Evolutionary conservation across 2,888 invertebrate species (phyloP).

Genomic region (Mylabris sibirica): DNA sequence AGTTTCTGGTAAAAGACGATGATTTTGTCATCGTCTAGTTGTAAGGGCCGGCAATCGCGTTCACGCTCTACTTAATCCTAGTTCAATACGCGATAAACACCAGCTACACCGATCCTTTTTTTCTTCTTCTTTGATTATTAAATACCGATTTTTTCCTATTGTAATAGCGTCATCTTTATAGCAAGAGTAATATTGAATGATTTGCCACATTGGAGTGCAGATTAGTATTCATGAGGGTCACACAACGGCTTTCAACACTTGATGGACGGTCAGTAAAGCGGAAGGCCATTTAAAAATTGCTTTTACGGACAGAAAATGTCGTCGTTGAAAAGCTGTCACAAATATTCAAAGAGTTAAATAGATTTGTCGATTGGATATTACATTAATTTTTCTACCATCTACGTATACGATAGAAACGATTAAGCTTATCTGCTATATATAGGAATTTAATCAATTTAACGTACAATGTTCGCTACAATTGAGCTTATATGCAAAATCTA

Average conservation of each 20-base stretch:
- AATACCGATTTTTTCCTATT: not conserved
- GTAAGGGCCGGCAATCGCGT: conserved; percentile 48
- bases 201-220: not conserved
- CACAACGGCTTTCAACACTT: not conserved
- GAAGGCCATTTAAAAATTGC: not conserved
- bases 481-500: conserved; percentile 7
- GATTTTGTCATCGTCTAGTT: conserved; percentile 27
- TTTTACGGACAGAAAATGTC: not conserved
- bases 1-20: conserved; percentile 15
- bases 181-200: not conserved
- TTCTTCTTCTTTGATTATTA: not conserved
- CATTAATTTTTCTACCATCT: not conserved
- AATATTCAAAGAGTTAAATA: not conserved
- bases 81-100: conserved; percentile 42
- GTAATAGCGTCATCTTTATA: not conserved
- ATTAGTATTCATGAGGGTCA: conserved; percentile 3
- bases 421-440: not conserved
- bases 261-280: conserved; percentile 5
- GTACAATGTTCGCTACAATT: not conserved
- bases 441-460: not conserved
- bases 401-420: not conserved
- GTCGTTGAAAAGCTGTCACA: not conserved
- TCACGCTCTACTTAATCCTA: conserved; percentile 55
- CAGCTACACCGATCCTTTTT: conserved; percentile 30
- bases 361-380: not conserved